These are phyloP conservation scores for Cataglyphis cursor DNA, from an alignment of 2,888 invertebrate species.

Conservation along the genomic window DNA sequence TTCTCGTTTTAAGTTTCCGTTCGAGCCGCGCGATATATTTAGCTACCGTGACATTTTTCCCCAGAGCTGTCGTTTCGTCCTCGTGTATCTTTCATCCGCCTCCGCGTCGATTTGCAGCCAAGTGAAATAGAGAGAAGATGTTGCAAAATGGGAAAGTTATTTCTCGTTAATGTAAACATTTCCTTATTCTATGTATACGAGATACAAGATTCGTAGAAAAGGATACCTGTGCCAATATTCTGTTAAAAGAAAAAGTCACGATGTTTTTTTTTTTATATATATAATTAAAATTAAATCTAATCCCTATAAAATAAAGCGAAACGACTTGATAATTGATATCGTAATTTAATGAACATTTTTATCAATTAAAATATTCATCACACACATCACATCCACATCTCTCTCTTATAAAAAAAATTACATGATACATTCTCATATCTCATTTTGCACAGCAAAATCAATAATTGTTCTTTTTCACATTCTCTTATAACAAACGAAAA, in stretches of 20 bases:
- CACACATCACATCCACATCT: neutral
- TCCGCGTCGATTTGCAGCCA: constrained; percentile 42
- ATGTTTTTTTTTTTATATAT: neutral
- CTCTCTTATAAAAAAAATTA: neutral
- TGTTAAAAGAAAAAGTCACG: neutral
- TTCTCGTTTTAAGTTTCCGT: constrained; percentile 46
- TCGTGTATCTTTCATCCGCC: constrained; percentile 31
- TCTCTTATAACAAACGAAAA: neutral
- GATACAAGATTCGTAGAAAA: neutral
- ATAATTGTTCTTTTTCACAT: neutral
- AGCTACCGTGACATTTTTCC: constrained; percentile 53
- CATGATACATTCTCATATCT: neutral
- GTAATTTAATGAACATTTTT: neutral
- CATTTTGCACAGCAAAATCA: constrained; percentile 5
- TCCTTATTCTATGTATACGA: neutral
- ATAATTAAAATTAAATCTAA: neutral
- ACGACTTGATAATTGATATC: neutral
- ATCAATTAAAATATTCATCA: neutral
- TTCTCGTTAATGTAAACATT: constrained; percentile 11
- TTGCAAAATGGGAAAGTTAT: constrained; percentile 15
- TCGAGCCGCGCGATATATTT: constrained; percentile 43
- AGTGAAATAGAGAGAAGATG: constrained; percentile 24
- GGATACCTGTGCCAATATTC: neutral
- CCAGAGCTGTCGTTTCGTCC: constrained; percentile 41
- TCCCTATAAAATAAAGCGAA: neutral